A percentile compares a stretch with the other conserved stretches of the same genome.
phyloP scores from a whole-genome alignment of 2,113 vertebrate genomes.

The Campylomormyrus numenius region DNA sequence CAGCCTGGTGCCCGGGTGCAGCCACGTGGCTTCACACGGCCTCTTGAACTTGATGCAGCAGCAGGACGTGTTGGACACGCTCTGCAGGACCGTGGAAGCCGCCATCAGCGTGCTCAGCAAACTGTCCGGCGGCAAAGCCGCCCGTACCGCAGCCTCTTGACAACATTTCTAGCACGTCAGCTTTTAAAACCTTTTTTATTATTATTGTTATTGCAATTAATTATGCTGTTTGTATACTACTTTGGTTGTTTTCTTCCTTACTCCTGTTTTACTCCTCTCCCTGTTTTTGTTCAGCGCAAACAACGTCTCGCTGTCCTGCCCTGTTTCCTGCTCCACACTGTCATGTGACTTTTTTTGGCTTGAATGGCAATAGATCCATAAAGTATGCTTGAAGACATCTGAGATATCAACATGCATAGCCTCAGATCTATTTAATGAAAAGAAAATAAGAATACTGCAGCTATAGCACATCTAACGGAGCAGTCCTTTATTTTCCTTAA shows the following conservation, averaged over 20 bases:
- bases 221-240: slow-evolving; percentile 41
- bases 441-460: slow-evolving; percentile 58
- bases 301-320: slow-evolving; percentile 49
- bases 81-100: slow-evolving; percentile 93
- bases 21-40: slow-evolving; percentile 70
- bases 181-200: slow-evolving; percentile 29
- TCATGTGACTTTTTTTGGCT: slow-evolving; percentile 71
- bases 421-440: slow-evolving; percentile 35
- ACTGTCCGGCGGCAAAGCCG: slow-evolving; percentile 73
- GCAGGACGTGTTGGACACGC: slow-evolving; percentile 89
- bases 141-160: slow-evolving; percentile 86
- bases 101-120: slow-evolving; percentile 86
- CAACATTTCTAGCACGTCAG: slow-evolving; percentile 70
- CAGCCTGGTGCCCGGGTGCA: slow-evolving; percentile 56
- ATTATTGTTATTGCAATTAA: slow-evolving; percentile 14
- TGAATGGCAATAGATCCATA: slow-evolving; percentile 74
- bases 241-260: slow-evolving; percentile 34
- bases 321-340: slow-evolving; percentile 70
- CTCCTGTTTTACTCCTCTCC: neutral
- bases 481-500: slow-evolving; percentile 63
- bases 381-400: slow-evolving; percentile 61
- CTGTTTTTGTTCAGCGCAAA: slow-evolving; percentile 1
- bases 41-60: slow-evolving; percentile 69
- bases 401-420: slow-evolving; percentile 63
- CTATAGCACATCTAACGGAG: slow-evolving; percentile 77